Percentiles rank a stretch among this genome's conserved stretches.
Conservation (phyloP, 2,113 vertebrate genomes). For the Oryzias curvinotus region DNA sequence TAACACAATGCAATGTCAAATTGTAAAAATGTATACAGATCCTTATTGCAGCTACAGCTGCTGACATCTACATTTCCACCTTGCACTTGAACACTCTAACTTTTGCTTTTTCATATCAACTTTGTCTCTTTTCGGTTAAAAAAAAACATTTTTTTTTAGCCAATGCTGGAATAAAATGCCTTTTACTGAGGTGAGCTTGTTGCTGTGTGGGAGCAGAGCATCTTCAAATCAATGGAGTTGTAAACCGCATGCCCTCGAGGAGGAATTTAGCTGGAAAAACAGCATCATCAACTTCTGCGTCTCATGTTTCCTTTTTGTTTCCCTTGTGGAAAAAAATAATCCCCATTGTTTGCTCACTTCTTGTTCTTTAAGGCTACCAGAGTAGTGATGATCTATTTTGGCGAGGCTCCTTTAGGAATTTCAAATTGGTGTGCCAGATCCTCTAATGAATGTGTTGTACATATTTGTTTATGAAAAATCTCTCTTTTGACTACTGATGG, state of each 20-base stretch:
- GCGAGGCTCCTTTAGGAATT: constrained; percentile 12
- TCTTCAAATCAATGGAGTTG: constrained; percentile 51
- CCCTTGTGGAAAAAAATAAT: constrained; percentile 45
- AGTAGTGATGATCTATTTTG: constrained; percentile 27
- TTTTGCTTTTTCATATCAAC: not conserved
- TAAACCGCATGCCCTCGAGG: constrained; percentile 48
- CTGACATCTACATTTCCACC: constrained; percentile 11
- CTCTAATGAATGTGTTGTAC: constrained; percentile 26
- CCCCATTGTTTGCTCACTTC: constrained; percentile 55
- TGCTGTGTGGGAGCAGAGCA: constrained; percentile 38
- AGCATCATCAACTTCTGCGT: constrained; percentile 28
- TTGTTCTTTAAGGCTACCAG: constrained; percentile 26
- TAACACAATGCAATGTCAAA: constrained; percentile 53
- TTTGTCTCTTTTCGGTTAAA: constrained; percentile 5
- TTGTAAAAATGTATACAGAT: constrained; percentile 4
- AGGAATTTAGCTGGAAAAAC: constrained; percentile 43
- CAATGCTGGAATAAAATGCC: constrained; percentile 33
- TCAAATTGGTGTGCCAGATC: constrained; percentile 8
- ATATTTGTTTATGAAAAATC: constrained; percentile 27
- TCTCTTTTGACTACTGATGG: constrained; percentile 26
- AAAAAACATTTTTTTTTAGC: not conserved
- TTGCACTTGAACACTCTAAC: no score
- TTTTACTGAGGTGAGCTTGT: constrained; percentile 20
- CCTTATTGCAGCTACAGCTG: not conserved
- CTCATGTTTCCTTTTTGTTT: constrained; percentile 22